Conservation (phyloP, 1,140 invertebrate species). For the Orussus abietinus region DNA sequence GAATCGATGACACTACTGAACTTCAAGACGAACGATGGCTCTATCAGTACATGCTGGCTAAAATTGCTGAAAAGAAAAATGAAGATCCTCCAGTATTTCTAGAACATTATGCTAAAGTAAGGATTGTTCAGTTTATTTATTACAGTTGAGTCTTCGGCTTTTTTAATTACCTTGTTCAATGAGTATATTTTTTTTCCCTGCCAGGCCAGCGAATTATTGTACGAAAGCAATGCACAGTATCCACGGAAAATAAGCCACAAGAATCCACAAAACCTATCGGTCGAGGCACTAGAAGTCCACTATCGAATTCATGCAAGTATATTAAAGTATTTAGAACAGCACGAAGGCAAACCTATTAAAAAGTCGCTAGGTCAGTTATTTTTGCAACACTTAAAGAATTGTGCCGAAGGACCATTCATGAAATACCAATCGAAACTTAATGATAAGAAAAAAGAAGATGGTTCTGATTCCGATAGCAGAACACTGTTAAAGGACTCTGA, state of each 20-base stretch:
- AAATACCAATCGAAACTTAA: slow-evolving; percentile 45
- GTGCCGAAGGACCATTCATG: slow-evolving; percentile 47
- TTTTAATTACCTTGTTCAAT: slow-evolving; percentile 11
- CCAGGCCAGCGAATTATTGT: slow-evolving; percentile 67
- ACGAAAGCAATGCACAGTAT: slow-evolving; percentile 79
- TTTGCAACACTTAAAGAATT: slow-evolving; percentile 40
- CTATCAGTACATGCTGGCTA: slow-evolving; percentile 89
- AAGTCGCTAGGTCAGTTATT: slow-evolving; percentile 42
- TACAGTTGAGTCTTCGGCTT: not conserved
- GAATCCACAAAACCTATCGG: slow-evolving; percentile 73
- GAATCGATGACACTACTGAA: slow-evolving; percentile 39
- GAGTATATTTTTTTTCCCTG: slow-evolving; percentile 27
- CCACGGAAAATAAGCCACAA: slow-evolving; percentile 83
- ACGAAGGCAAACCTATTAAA: slow-evolving; percentile 54
- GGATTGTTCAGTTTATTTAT: slow-evolving; percentile 11
- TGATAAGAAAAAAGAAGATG: slow-evolving; percentile 28
- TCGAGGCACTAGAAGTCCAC: slow-evolving; percentile 87
- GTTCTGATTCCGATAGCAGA: slow-evolving; percentile 7
- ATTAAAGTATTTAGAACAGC: slow-evolving; percentile 77
- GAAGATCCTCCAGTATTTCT: slow-evolving; percentile 71
- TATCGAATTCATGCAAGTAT: slow-evolving; percentile 81
- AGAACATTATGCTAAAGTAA: slow-evolving; percentile 71
- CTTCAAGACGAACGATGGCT: slow-evolving; percentile 81
- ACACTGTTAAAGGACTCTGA: slow-evolving; percentile 17
- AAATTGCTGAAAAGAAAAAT: slow-evolving; percentile 81